A percentile compares a stretch with the other conserved stretches of the same genome.
Conservation (phyloP, 2,888 invertebrate genomes). For the Drosophila parthenogenetica region DNA sequence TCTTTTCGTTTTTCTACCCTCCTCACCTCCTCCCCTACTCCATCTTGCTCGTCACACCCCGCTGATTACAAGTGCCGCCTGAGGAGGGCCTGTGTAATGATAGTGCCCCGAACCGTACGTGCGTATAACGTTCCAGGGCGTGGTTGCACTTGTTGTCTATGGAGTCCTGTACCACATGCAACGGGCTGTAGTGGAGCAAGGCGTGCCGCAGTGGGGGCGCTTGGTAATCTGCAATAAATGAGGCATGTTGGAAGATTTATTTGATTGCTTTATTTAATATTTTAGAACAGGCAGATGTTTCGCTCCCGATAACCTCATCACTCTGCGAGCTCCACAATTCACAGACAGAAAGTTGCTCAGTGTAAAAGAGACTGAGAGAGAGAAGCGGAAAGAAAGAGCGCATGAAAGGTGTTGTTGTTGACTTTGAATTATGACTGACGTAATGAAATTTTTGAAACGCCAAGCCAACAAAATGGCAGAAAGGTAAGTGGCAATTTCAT, state of each 20-base stretch:
- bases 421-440: conserved; percentile 71
- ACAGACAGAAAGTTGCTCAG: conserved; percentile 23
- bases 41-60: conserved; percentile 29
- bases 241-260: conserved; percentile 84
- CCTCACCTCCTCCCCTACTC: background rate
- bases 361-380: background rate
- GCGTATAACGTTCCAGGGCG: conserved; percentile 51
- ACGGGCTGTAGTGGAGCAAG: background rate
- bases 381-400: background rate
- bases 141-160: conserved; percentile 48
- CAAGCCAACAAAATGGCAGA: conserved; percentile 22
- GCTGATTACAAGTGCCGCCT: conserved; percentile 59
- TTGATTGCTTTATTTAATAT: conserved; percentile 83
- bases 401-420: conserved; percentile 44
- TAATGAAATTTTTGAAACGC: conserved; percentile 68
- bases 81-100: conserved; percentile 55
- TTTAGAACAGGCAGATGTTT: conserved; percentile 79
- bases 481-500: conserved; percentile 29
- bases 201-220: conserved; percentile 25
- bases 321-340: conserved; percentile 17
- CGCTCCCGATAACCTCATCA: conserved; percentile 40
- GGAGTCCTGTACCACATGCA: conserved; percentile 51
- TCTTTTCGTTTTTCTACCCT: background rate
- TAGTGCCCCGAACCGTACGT: conserved; percentile 74
- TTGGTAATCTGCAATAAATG: conserved; percentile 84